phyloP scores from a whole-genome alignment of 2,888 invertebrate genomes.

The Meta bourneti region DNA sequence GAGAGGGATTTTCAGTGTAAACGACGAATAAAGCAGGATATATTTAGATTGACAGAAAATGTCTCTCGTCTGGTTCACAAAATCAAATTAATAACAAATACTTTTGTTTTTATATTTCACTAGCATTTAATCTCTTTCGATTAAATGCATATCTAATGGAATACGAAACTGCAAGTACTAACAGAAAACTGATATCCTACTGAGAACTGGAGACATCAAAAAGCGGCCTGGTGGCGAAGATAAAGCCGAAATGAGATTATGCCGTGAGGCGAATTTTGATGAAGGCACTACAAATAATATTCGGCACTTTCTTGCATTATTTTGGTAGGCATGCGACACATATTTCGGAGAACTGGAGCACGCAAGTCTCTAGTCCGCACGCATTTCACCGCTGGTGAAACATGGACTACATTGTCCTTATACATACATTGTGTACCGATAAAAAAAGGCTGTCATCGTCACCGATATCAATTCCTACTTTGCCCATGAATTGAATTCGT shows the following conservation, averaged over 20 bases:
- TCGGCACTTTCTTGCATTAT: slow-evolving; percentile 52
- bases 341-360: slow-evolving; percentile 7
- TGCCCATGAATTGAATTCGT: no score
- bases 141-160: no score
- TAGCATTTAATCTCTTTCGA: no score
- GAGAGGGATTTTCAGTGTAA: no score
- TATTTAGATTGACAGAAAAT: no score
- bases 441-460: no score
- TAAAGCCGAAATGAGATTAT: slow-evolving; percentile 57
- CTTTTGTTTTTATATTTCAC: no score
- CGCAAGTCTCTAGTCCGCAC: slow-evolving; percentile 27
- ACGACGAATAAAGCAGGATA: no score
- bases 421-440: no score
- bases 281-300: slow-evolving; percentile 60
- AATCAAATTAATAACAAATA: no score
- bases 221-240: slow-evolving; percentile 35
- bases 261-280: slow-evolving; percentile 38
- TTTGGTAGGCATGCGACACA: slow-evolving; percentile 33
- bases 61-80: no score
- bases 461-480: no score
- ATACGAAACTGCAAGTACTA: background rate
- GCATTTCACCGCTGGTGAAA: background rate
- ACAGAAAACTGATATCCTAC: background rate
- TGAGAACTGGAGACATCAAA: background rate
- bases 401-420: background rate